Evolutionary conservation across 2,113 vertebrate species (phyloP), one percentile per base, ranked within the genome.

Genomic region (Stigmatopora argus): DNA sequence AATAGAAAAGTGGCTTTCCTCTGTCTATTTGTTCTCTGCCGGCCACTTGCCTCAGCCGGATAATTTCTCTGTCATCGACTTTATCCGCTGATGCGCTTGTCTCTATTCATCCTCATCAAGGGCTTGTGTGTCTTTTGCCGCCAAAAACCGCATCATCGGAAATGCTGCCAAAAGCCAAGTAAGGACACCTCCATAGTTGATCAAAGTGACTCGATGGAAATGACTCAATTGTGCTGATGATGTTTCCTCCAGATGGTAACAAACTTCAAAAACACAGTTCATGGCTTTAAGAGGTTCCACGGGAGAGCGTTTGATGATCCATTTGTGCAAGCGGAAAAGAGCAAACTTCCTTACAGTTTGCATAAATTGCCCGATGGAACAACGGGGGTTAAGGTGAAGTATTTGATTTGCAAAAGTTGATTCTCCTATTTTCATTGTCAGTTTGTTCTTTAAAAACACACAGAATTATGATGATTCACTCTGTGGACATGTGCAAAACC

Each of bases 101-200:
- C 53, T 64, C 68, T 70, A 18, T 17, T 46, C 59, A 61, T 61
- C 59, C 31, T 56, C 71, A 5, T 76, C 67, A 89, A 97, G 96
- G 82, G 93, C 95, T 23, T 96, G 94, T 86, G 92, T 98, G 86
- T 96, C 95, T 75, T 85, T 97, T 89, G 93, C 93, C 77, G 87
- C 95, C 70, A 96, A 94, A 91, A 97, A 94, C 64, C 92, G 95
- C 60, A 92, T 94, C 66, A 94, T 98, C 78, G 96, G 96, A 87
- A 96, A 97, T 85, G 95, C 95, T 79, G 96, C 94, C 38, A 98
- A 97, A 82, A 94, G 94, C 86, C 96, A 98, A 93, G 96, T 98
- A 90, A 93, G 77, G 53, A 74, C 62, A 72, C 35, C 13, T 17
- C 18, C 7, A 1, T 52, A 51, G 18, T 48, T 64, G 26, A 55